Base-by-base conservation (phyloP, 2,797 vertebrate species). In the Trichosurus vulpecula region DNA sequence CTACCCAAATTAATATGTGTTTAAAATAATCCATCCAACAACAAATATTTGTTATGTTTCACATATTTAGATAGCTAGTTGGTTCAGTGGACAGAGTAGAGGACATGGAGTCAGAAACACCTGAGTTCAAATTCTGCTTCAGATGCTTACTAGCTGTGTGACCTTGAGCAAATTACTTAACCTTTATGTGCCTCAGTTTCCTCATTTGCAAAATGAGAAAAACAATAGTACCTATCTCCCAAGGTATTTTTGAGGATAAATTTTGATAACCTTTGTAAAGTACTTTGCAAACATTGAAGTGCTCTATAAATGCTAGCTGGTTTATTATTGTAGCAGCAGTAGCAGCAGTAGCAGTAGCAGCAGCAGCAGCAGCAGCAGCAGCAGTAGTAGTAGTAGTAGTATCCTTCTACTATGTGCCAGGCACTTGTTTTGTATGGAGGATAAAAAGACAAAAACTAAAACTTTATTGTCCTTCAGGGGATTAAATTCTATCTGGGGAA, bases 191-290 rank as follows among this genome's bases (percentile, higher is more conserved):
- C 0, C 8, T 61, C 41, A 31, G 0, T 54, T 90, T 90, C 90
- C 91, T 92, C 16, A 19, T 22, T 19, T 94, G 27, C 90, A 95
- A 53, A 92, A 35, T 22, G 41, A 9, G 31, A 6, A 74, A 22
- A 74, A 53, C 66, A 54, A 92, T 93, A 66, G 1, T 16, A 91
- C 4, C 1, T 92, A 0, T 74, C 9, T 90, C 35, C 92, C 0
- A 93, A 30, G 47, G 55, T n/a, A 89, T 96, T 94, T 95, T 29
- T 81, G 4, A 95, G 35, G 11, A 91, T 92, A 91, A 93, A 92
- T 92, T 92, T 14, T 1, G 13, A 56, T 91, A 12, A 58, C 92
- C 92, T 22, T 90, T 29, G 47, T 22, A 54, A 94, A 93, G n/a
- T n/a, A 52, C 0, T 19, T 29, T 55, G 35, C 30, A 51, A 22